Base-by-base conservation (phyloP, 2,797 vertebrate genomes). In the Ataeniobius toweri region DNA sequence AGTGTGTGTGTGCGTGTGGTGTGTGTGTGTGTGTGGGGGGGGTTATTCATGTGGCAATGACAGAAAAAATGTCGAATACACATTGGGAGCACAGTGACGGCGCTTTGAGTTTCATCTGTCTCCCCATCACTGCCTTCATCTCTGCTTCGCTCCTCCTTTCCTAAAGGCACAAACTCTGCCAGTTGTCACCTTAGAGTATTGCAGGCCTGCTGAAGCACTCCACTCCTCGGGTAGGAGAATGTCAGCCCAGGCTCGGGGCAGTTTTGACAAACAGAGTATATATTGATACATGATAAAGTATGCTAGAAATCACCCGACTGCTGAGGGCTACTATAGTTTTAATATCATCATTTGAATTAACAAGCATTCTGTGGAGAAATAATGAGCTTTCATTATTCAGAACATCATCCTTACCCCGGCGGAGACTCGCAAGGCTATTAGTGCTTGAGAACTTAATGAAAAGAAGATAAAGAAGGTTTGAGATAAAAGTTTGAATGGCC, bases 341-440 rank as follows among this genome's bases (percentile, higher is more conserved):
- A 99, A 99, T 99, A 99, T 98, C 98, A 99, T 99, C 98, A 99
- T 99, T 99, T 99, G 98, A 99, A 99, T 99, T 99, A 99, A 99
- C 98, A 99, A 98, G 98, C 98, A 99, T 99, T 99, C 98, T 98
- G 98, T 96, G 96, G 97, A 98, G 98, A 97, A 99, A 98, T 99
- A 99, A 99, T 99, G 98, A 99, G 98, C 97, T 98, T 99, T 98
- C 98, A 99, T 99, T 99, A 99, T 99, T 99, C 98, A 98, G 97
- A 97, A 98, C 97, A 98, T 98, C 98, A 99, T 98, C 98, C 97
- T 98, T 98, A 98, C 97, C 97, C 97, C 93, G 95, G 96, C 97
- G 98, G 96, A 94, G 94, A 93, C 94, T 94, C 96, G 97, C 97
- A 97, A 96, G 97, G 97, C 98, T 98, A 99, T 99, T 99, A 99